Conservation (phyloP, 2,888 invertebrate species). For the Oscheius sp. region DNA sequence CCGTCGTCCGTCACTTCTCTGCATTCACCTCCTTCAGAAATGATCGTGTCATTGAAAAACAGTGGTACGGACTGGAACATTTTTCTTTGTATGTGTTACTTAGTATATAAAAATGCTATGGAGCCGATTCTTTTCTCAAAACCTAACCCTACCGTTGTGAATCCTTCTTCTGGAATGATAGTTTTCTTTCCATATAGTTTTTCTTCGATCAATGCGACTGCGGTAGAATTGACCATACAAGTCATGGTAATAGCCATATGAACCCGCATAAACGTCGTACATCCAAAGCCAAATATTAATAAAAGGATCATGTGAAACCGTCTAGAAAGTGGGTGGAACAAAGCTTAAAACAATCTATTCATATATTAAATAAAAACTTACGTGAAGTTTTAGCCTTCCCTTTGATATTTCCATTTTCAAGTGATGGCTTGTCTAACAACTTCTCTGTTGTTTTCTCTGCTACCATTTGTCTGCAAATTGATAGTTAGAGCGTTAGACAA, state of each 20-base stretch:
- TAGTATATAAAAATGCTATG: no score
- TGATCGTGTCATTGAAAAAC: not conserved
- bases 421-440: constrained; percentile 4
- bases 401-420: constrained; percentile 12
- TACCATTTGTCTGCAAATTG: not conserved
- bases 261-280: constrained; percentile 50
- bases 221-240: constrained; percentile 55
- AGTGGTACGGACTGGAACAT: not conserved
- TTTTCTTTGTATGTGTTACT: not conserved
- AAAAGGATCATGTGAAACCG: constrained; percentile 45
- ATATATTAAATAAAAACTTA: not conserved
- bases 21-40: not conserved
- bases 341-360: constrained; percentile 36
- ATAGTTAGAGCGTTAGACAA: not conserved
- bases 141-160: not conserved
- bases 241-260: constrained; percentile 54
- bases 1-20: constrained; percentile 12
- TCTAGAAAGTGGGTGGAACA: constrained; percentile 52
- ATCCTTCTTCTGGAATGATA: no score
- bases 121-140: not conserved
- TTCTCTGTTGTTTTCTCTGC: not conserved
- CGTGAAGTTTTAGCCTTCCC: not conserved
- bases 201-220: constrained; percentile 38
- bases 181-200: constrained; percentile 13
- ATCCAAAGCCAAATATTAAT: constrained; percentile 48